Conservation (phyloP, 2,113 vertebrate species). For the Eudyptes chrysolophus region DNA sequence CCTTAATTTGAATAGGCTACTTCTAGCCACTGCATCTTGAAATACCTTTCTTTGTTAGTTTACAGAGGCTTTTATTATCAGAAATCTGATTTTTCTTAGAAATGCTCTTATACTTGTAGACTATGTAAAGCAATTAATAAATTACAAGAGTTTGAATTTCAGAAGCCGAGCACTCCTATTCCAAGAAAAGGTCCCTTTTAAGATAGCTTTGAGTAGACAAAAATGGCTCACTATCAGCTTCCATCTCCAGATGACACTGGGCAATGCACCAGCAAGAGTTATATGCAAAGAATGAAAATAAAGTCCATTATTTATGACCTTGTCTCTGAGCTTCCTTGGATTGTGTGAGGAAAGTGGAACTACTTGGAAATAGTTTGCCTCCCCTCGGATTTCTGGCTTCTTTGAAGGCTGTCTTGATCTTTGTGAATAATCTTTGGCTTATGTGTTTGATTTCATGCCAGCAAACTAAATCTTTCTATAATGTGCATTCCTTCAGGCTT, state of each 20-base stretch:
- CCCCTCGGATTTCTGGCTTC: conserved; percentile 40
- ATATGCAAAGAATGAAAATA: conserved; percentile 42
- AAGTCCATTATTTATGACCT: conserved; percentile 47
- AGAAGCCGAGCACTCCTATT: background rate
- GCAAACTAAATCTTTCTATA: conserved; percentile 36
- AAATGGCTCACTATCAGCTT: background rate
- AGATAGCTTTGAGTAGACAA: background rate
- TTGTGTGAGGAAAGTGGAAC: conserved; percentile 10
- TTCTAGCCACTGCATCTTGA: background rate
- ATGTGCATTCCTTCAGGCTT: conserved; percentile 5
- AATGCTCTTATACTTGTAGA: background rate
- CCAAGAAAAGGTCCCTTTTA: background rate
- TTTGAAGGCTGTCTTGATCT: conserved; percentile 62
- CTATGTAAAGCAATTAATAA: background rate
- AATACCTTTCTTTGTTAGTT: background rate
- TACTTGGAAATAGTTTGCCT: conserved; percentile 24
- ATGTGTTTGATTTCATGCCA: conserved; percentile 32
- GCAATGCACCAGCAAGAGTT: background rate
- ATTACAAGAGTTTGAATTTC: background rate
- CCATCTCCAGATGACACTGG: background rate
- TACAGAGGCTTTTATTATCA: background rate
- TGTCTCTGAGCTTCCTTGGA: background rate
- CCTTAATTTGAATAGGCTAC: background rate
- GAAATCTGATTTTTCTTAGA: background rate
- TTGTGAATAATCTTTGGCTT: conserved; percentile 53